phyloP scores from a whole-genome alignment of 2,888 invertebrate genomes.

The Panzeria rudis region DNA sequence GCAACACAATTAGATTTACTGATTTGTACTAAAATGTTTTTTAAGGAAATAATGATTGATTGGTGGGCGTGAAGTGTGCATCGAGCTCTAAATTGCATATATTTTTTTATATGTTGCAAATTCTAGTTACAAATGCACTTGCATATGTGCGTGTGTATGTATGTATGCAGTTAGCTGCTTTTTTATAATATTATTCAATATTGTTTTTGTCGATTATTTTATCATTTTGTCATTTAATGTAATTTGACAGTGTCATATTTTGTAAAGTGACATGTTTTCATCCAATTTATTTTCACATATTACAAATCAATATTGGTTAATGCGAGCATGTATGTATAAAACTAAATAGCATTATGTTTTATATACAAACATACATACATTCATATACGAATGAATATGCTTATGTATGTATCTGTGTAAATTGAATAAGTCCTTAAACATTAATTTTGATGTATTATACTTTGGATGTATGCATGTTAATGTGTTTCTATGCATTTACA shows the following conservation, averaged over 20 bases:
- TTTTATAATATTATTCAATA: slow-evolving; percentile 23
- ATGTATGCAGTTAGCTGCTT: background rate
- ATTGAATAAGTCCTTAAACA: background rate
- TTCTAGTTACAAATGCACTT: background rate
- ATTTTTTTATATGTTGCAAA: too few relatives aligned
- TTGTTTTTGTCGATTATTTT: slow-evolving; percentile 42
- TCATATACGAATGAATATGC: too few relatives aligned
- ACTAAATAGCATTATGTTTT: slow-evolving; percentile 12
- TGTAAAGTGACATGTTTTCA: slow-evolving; percentile 63
- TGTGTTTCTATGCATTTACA: background rate
- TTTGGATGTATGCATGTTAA: background rate
- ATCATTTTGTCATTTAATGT: slow-evolving; percentile 44
- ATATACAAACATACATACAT: background rate
- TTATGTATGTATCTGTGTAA: background rate
- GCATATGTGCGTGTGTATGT: background rate
- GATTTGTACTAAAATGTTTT: background rate
- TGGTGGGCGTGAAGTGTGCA: background rate
- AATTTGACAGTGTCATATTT: slow-evolving; percentile 62
- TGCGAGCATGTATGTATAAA: background rate
- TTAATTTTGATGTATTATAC: slow-evolving; percentile 1
- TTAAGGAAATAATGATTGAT: background rate
- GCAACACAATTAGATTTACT: background rate
- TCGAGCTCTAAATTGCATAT: background rate
- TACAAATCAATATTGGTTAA: slow-evolving; percentile 58
- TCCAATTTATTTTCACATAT: slow-evolving; percentile 56